Percentiles rank a stretch among this genome's conserved stretches.
These are phyloP conservation scores for Pelusios castaneus DNA, from an alignment of 2,113 vertebrate species.

Conservation along the genomic window DNA sequence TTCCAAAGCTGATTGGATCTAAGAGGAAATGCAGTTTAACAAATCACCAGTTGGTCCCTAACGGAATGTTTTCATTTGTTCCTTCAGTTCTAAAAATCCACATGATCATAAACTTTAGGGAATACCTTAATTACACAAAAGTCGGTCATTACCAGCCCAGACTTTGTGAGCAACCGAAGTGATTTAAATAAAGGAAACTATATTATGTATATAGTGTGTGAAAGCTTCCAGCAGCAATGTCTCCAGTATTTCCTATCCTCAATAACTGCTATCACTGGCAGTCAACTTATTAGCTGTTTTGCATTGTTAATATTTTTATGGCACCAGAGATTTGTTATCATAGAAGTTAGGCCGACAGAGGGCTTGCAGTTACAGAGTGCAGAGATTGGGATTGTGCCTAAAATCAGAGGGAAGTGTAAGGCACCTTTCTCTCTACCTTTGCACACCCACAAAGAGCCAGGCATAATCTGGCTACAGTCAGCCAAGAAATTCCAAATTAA, in stretches of 20 bases:
- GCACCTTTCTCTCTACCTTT: not conserved
- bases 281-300: not conserved
- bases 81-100: not conserved
- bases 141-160: not conserved
- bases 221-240: not conserved
- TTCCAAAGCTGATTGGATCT: slow-evolving; percentile 87
- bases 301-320: not conserved
- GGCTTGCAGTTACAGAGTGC: not conserved
- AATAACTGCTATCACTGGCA: accelerated
- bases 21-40: slow-evolving; percentile 3
- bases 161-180: not conserved
- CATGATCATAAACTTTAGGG: not conserved
- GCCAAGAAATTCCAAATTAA: not conserved
- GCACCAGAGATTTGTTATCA: not conserved
- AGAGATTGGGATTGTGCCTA: accelerated
- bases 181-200: not conserved
- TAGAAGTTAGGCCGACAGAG: not conserved
- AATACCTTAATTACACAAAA: not conserved
- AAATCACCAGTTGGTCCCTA: not conserved
- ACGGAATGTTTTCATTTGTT: not conserved
- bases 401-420: not conserved
- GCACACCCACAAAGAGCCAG: not conserved
- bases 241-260: not conserved
- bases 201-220: not conserved
- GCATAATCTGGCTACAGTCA: not conserved